These are phyloP conservation scores for Amphimallon solstitiale DNA, from an alignment of 2,888 invertebrate species.

Conservation along the genomic window DNA sequence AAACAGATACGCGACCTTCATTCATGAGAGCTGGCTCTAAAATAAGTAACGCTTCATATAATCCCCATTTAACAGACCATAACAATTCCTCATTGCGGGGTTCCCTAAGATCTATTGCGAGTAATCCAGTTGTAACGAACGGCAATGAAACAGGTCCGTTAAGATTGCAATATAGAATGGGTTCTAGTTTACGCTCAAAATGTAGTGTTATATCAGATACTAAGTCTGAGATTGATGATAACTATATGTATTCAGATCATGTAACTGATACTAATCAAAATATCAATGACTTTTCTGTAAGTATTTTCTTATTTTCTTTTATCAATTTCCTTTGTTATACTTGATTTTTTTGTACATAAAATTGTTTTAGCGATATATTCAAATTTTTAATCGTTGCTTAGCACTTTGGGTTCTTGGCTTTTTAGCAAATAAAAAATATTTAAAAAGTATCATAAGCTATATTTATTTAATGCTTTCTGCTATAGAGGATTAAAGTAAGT, in stretches of 20 bases:
- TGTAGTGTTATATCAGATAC: constrained; percentile 63
- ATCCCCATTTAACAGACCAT: constrained; percentile 52
- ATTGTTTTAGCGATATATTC: neutral
- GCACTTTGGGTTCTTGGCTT: too few species aligned
- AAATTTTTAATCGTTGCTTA: too few species aligned
- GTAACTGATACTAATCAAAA: constrained; percentile 51
- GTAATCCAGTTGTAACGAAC: constrained; percentile 49
- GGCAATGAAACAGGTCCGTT: constrained; percentile 50
- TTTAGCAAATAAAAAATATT: too few species aligned
- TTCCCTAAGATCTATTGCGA: constrained; percentile 49
- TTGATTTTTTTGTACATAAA: constrained; percentile 21
- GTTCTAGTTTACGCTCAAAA: constrained; percentile 52
- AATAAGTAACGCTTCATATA: constrained; percentile 54
- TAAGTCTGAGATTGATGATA: constrained; percentile 47
- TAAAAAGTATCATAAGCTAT: too few species aligned
- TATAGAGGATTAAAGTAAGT: too few species aligned
- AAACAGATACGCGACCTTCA: constrained; percentile 42
- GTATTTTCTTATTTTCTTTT: constrained; percentile 42
- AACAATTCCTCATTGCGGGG: constrained; percentile 50
- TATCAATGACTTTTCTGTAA: constrained; percentile 50
- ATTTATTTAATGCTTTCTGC: too few species aligned
- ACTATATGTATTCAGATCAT: constrained; percentile 49
- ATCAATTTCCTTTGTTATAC: constrained; percentile 6
- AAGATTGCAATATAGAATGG: constrained; percentile 54
- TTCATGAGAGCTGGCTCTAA: constrained; percentile 47